Percentiles rank a stretch among this genome's conserved stretches.
These are phyloP conservation scores for Horisme vitalbata DNA, from an alignment of 2,888 invertebrate genomes.

Conservation along the genomic window DNA sequence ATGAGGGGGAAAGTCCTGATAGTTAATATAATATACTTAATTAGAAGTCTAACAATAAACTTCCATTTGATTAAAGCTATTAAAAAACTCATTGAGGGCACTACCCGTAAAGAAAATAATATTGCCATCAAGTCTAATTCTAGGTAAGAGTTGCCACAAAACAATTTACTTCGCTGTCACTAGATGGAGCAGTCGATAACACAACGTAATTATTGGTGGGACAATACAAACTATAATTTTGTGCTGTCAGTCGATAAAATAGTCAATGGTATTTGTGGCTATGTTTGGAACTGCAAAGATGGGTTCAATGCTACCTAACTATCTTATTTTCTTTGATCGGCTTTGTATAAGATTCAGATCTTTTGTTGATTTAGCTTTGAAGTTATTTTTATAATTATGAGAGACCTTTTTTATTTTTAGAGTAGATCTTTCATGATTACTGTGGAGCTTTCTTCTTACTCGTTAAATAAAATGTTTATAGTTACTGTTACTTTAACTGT, in stretches of 20 bases:
- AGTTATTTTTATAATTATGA: too few species aligned
- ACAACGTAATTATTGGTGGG: conserved; percentile 51
- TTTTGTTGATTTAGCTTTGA: too few species aligned
- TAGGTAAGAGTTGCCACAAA: conserved; percentile 34
- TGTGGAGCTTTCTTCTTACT: too few species aligned
- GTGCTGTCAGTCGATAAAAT: conserved; percentile 21
- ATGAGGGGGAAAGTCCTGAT: too few species aligned
- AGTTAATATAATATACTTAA: too few species aligned
- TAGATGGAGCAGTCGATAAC: conserved; percentile 49
- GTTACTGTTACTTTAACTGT: too few species aligned
- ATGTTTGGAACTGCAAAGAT: conserved; percentile 13
- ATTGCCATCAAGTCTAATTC: conserved; percentile 1
- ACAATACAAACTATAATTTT: conserved; percentile 53
- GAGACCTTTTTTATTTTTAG: too few species aligned
- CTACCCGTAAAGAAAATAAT: not conserved
- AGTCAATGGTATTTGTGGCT: conserved; percentile 8
- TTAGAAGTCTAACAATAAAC: too few species aligned
- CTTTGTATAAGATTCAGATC: too few species aligned
- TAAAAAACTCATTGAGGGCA: not conserved
- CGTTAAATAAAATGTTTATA: too few species aligned
- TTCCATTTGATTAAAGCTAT: not conserved
- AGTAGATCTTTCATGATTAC: too few species aligned
- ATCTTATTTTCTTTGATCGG: not conserved
- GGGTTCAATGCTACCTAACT: conserved; percentile 8
- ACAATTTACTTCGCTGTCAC: conserved; percentile 43